Evolutionary conservation across 2,797 vertebrate genomes (phyloP), one percentile per base, ranked within the genome.

Genomic region (Girardinus metallicus): DNA sequence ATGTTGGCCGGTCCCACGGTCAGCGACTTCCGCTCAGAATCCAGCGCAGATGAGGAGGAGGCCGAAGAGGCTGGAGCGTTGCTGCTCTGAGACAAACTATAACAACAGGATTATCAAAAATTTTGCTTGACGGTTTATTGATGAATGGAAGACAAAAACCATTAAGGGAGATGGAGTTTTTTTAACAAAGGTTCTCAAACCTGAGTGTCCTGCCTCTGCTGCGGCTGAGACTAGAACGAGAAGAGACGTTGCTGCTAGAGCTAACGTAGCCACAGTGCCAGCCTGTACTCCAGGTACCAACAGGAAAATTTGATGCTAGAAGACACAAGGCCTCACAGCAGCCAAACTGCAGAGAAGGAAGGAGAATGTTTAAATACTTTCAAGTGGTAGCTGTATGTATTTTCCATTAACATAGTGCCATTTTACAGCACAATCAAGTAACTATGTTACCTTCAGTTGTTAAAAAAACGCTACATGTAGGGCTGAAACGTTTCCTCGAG

Each of bases 281-380:
- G 68, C 99, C 99, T 75, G 97, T 88, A 68, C 95, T 98, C 99
- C 99, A 99, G 12, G 92, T 95, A 89, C 97, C 98, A 43, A 97
- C 97, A 11, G 99, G 98, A 86, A 96, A 99, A 0, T 96, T 91
- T 26, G 92, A 89, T 34, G 98, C 97, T 21, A 99, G 93, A 79
- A 99, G 96, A 86, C 96, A 97, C 81, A 99, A 88, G 9, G 98
- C 99, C 95, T 99, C 98, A 85, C 97, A 99, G 95, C 98, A 99
- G 78, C 99, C 99, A 91, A 99, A 99, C 99, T 99, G 85, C 34
- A 88, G 46, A 82, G 21, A 75, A 71, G 7, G 71, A 9, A 70
- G 12, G 70, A 10, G 4, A 6, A 9, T 0, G 31, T 77, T 83
- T 57, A 18, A 64, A 70, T 18, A 70, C 2, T 3, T 77, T 26